Conservation (phyloP, 2,888 invertebrate species). For the Alloscopus bannaensis region DNA sequence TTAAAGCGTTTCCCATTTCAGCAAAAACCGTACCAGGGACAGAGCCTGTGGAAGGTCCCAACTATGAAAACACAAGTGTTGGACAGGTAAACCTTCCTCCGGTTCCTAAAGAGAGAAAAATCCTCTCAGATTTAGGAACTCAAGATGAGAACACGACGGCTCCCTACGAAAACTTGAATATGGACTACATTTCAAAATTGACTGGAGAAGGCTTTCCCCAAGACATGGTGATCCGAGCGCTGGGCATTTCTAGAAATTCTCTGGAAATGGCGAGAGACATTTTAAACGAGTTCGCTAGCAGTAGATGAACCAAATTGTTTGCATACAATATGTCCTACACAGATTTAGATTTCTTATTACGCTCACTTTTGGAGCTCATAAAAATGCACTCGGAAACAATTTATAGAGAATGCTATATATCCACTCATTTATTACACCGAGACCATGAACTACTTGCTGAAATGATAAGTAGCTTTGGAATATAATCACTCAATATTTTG, state of each 20-base stretch:
- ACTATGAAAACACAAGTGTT: constrained; percentile 78
- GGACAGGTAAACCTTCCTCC: constrained; percentile 73
- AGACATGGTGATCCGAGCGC: constrained; percentile 91
- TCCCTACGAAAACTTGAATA: constrained; percentile 90
- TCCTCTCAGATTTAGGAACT: constrained; percentile 36
- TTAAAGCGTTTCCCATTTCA: constrained; percentile 55
- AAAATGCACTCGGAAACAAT: no score
- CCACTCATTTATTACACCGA: no score
- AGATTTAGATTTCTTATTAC: no score
- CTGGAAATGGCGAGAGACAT: constrained; percentile 97
- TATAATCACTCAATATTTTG: no score
- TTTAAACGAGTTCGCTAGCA: constrained; percentile 87
- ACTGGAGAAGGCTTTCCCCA: constrained; percentile 93
- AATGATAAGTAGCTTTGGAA: no score
- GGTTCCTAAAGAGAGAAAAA: constrained; percentile 32
- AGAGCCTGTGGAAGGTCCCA: constrained; percentile 76
- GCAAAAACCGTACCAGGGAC: constrained; percentile 27
- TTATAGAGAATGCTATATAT: no score
- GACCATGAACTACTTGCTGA: no score
- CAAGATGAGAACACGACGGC: constrained; percentile 74
- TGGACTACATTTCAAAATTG: constrained; percentile 91
- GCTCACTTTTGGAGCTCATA: no score
- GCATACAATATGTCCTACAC: no score
- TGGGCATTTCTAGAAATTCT: constrained; percentile 94
- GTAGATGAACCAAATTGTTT: no score